A percentile compares a stretch with the other conserved stretches of the same genome.
phyloP scores from a whole-genome alignment of 92 coral and sea anemone genomes.

The Phenganax marumi region DNA sequence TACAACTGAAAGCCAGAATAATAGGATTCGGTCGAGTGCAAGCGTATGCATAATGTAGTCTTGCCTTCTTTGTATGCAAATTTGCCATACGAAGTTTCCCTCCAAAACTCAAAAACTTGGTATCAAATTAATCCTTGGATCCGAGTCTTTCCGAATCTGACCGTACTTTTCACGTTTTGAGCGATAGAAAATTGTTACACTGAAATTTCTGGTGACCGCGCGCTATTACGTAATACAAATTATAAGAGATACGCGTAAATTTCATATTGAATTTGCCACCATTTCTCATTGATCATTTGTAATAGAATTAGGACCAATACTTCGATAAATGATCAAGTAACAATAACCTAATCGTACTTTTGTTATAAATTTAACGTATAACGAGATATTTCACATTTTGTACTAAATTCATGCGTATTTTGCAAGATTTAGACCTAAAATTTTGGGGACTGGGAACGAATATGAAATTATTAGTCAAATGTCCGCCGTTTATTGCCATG shows the following conservation, averaged over 20 bases:
- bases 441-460: conserved; percentile 2
- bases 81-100: conserved; percentile 3
- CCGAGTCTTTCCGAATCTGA: conserved; percentile 7
- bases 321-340: neutral
- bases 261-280: neutral
- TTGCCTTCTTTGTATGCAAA: neutral
- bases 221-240: neutral
- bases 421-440: neutral
- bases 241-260: neutral
- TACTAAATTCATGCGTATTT: neutral
- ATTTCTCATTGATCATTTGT: neutral
- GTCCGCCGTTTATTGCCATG: neutral
- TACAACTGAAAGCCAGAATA: neutral
- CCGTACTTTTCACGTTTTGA: conserved; percentile 3
- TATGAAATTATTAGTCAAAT: neutral
- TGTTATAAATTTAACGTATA: neutral
- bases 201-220: neutral
- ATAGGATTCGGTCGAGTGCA: neutral
- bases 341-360: neutral
- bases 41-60: neutral
- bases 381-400: neutral
- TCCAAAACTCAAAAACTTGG: neutral
- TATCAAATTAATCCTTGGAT: conserved; percentile 1
- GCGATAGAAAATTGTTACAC: neutral
- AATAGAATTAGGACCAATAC: neutral